Percentiles rank a stretch among this genome's conserved stretches.
Conservation (phyloP, 2,797 vertebrate species). For the Anguilla obscura region DNA sequence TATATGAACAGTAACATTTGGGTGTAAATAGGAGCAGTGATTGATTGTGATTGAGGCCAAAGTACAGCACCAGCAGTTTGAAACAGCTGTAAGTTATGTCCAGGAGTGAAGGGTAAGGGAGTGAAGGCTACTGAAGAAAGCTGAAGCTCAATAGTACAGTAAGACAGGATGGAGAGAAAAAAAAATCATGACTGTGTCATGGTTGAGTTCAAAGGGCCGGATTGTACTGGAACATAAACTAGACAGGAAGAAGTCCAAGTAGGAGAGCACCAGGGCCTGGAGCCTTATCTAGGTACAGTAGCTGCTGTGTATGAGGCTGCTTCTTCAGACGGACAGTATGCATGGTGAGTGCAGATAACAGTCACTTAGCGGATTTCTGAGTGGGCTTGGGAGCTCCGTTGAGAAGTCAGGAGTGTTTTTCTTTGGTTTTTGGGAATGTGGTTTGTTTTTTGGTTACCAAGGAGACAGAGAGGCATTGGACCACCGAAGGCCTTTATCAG, state of each 20-base stretch:
- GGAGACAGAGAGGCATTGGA: neutral
- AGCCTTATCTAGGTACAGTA: conserved; percentile 10
- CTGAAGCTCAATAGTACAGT: neutral
- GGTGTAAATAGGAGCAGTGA: neutral
- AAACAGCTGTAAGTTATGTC: neutral
- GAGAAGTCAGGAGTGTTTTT: neutral
- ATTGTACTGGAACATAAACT: neutral
- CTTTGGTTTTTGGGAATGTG: neutral
- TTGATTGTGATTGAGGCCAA: neutral
- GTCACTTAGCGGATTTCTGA: neutral
- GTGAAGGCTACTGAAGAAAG: neutral
- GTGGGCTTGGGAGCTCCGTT: neutral
- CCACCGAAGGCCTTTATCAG: neutral
- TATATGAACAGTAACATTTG: neutral
- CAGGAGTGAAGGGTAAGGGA: neutral
- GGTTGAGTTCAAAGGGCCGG: neutral
- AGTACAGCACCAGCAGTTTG: neutral
- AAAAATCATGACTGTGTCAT: neutral
- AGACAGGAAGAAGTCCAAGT: neutral
- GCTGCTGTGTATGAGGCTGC: neutral
- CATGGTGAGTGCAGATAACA: neutral
- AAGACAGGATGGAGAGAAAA: neutral
- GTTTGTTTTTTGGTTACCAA: conserved; percentile 7
- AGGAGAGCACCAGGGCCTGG: neutral
- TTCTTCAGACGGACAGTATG: neutral